phyloP scores from a whole-genome alignment of 2,888 invertebrate species.

The Melolontha melolontha region DNA sequence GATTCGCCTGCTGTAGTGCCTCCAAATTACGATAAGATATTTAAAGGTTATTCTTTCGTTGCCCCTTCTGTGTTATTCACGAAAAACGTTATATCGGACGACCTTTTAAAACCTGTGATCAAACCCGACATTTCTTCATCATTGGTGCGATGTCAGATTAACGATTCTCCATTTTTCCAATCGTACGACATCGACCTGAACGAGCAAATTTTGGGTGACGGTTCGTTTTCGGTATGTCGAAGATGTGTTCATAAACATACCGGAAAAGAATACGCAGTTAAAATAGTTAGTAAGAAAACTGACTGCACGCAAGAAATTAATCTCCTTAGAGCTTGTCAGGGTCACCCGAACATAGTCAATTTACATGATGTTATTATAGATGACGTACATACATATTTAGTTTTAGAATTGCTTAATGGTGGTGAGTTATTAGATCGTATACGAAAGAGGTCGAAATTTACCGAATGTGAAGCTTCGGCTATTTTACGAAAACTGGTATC shows the following conservation, averaged over 20 bases:
- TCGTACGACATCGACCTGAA: conserved; percentile 81
- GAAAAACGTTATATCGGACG: conserved; percentile 81
- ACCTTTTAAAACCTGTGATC: conserved; percentile 74
- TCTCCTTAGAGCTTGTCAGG: conserved; percentile 85
- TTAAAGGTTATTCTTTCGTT: conserved; percentile 94
- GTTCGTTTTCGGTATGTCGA: conserved; percentile 89
- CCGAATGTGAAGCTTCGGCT: conserved; percentile 82
- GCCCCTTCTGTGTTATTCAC: conserved; percentile 91
- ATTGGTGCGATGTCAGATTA: conserved; percentile 57
- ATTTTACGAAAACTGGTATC: conserved; percentile 86
- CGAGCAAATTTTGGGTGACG: conserved; percentile 83
- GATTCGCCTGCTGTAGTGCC: conserved; percentile 94
- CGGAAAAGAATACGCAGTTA: conserved; percentile 86
- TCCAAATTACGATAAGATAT: conserved; percentile 85
- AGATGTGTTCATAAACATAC: conserved; percentile 81
- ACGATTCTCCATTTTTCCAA: conserved; percentile 86
- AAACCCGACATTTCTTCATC: conserved; percentile 60
- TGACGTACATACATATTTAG: conserved; percentile 88
- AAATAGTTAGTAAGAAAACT: conserved; percentile 79
- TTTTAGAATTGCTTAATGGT: conserved; percentile 87
- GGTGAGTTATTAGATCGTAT: conserved; percentile 83
- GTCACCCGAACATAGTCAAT: conserved; percentile 88
- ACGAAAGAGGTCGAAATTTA: conserved; percentile 74
- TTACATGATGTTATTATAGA: conserved; percentile 88
- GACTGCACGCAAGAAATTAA: conserved; percentile 82